phyloP scores from a whole-genome alignment of 1,140 invertebrate genomes.

The Polypedilum pembai region DNA sequence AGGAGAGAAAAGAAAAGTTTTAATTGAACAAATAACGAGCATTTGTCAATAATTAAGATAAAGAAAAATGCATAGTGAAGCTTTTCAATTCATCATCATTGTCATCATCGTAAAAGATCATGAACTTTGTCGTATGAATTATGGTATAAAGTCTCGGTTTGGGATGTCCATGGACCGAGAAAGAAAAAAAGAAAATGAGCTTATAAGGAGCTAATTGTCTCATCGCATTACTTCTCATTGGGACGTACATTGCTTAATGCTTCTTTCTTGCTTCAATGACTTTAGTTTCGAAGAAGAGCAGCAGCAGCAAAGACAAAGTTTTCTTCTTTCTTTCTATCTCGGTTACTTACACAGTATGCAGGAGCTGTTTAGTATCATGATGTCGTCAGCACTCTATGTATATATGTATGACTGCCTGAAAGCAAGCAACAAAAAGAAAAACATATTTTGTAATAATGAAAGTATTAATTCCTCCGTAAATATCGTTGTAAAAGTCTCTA shows the following conservation, averaged over 20 bases:
- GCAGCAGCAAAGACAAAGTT: neutral
- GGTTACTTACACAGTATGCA: neutral
- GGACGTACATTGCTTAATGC: neutral
- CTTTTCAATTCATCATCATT: neutral
- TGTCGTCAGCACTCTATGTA: neutral
- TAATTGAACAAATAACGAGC: slow-evolving; percentile 26
- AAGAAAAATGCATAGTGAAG: neutral
- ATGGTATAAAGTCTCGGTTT: no score
- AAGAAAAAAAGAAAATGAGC: no score
- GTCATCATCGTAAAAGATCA: neutral
- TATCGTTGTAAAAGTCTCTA: slow-evolving; percentile 20
- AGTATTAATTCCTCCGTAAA: slow-evolving; percentile 23
- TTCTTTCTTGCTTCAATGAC: neutral
- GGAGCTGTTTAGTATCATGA: neutral
- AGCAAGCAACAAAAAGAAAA: neutral
- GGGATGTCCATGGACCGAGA: no score
- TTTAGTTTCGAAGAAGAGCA: neutral
- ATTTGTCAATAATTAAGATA: slow-evolving; percentile 26
- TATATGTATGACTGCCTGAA: neutral
- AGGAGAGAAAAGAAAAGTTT: neutral
- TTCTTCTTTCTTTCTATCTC: neutral
- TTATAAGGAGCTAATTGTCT: neutral
- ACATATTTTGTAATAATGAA: slow-evolving; percentile 27
- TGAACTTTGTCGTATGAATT: slow-evolving; percentile 1
- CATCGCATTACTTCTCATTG: slow-evolving; percentile 5